Conservation (phyloP, 2,113 vertebrate species). For the Turdus rufiventris region DNA sequence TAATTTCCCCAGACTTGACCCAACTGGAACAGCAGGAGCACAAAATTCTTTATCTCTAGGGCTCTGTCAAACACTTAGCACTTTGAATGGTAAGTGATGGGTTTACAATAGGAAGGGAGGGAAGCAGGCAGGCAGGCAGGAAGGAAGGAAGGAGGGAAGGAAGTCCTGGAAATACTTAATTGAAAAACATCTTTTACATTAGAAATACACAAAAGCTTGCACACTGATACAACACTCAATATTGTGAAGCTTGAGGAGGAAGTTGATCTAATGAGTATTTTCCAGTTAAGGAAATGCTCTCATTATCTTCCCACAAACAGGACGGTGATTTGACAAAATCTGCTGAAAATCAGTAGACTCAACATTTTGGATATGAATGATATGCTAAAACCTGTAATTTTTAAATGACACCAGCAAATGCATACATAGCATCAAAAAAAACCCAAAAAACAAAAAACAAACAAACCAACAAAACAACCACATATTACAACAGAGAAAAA, state of each 20-base stretch:
- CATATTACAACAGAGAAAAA: background rate
- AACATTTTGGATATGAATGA: background rate
- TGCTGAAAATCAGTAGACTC: background rate
- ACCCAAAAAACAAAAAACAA: too few relatives aligned
- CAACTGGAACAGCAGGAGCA: background rate
- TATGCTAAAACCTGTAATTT: background rate
- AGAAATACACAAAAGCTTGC: background rate
- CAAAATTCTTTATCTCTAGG: background rate
- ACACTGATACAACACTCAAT: background rate
- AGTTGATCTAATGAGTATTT: background rate
- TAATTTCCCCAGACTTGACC: background rate
- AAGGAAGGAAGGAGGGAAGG: background rate
- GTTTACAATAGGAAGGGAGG: background rate
- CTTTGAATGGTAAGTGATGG: background rate
- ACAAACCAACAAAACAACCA: fast-evolving
- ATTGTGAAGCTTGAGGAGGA: background rate
- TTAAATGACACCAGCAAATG: background rate
- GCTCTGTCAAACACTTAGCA: background rate
- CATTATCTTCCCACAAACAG: background rate
- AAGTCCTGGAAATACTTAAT: background rate
- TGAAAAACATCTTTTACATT: background rate
- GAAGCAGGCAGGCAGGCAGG: background rate
- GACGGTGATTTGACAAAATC: background rate
- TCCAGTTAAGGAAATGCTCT: background rate
- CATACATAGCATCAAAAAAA: background rate